These are phyloP conservation scores for Tetragonula carbonaria DNA, from an alignment of 2,888 invertebrate species.

Conservation along the genomic window DNA sequence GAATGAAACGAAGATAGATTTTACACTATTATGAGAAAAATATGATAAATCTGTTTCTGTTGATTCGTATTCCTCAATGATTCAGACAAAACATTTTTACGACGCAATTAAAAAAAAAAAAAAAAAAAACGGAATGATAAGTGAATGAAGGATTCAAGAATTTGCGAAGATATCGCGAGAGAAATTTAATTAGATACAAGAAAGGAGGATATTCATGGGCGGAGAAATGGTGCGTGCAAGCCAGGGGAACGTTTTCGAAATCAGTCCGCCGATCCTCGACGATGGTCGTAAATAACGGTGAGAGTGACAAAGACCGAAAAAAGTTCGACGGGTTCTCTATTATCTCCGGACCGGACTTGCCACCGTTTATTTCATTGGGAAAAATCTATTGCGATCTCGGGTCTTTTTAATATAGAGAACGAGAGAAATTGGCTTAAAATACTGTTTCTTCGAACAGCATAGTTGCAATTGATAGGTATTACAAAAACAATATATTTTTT, in stretches of 20 bases:
- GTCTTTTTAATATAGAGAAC: neutral
- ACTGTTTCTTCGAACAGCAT: neutral
- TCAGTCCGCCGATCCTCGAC: neutral
- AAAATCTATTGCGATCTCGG: neutral
- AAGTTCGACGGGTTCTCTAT: neutral
- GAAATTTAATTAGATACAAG: constrained; percentile 1
- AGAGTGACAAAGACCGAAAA: neutral
- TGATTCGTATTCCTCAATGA: neutral
- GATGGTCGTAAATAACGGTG: neutral
- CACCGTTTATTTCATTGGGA: constrained; percentile 4
- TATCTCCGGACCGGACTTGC: neutral
- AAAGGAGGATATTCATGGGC: constrained; percentile 1
- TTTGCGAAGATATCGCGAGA: neutral
- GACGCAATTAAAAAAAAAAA: neutral
- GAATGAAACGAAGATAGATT: neutral
- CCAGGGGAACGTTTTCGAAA: constrained; percentile 1
- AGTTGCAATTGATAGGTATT: neutral
- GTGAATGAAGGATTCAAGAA: neutral
- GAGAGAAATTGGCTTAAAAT: neutral
- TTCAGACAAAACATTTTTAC: neutral
- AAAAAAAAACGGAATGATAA: neutral
- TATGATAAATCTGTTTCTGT: neutral
- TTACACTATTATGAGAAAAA: neutral
- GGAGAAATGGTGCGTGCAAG: neutral
- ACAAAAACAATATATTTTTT: neutral